A percentile compares a stretch with the other conserved stretches of the same genome.
Conservation (phyloP, 2,888 invertebrate species). For the Stomorhina lunata region DNA sequence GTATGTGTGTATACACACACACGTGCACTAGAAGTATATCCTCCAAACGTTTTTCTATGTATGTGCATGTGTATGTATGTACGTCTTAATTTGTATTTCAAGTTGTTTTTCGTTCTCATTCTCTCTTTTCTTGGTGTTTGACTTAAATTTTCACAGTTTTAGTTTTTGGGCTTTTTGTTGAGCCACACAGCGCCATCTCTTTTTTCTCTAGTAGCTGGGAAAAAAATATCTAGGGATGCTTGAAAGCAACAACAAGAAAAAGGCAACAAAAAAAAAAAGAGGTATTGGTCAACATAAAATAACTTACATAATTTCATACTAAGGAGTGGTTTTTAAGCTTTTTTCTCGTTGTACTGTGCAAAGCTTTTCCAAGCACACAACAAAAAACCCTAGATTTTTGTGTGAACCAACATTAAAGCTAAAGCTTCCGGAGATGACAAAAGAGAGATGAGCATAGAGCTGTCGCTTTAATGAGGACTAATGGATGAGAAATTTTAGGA, state of each 20-base stretch:
- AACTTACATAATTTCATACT: conserved; percentile 64
- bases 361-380: conserved; percentile 52
- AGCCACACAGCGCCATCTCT: too few relatives aligned
- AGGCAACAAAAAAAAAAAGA: neutral
- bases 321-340: conserved; percentile 65
- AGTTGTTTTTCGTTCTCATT: conserved; percentile 30
- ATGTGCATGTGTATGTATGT: neutral
- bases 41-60: neutral
- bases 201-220: too few relatives aligned
- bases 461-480: neutral
- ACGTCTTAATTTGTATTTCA: neutral
- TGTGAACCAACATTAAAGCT: conserved; percentile 24
- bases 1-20: neutral
- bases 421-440: conserved; percentile 38
- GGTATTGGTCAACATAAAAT: conserved; percentile 62
- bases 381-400: conserved; percentile 62
- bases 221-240: conserved; percentile 64
- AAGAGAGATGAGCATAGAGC: conserved; percentile 8
- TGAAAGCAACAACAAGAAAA: neutral
- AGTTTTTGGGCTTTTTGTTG: neutral
- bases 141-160: conserved; percentile 12
- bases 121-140: conserved; percentile 5
- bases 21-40: too few relatives aligned
- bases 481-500: too few relatives aligned
- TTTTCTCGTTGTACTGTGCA: conserved; percentile 37